Conservation (phyloP, 2,113 vertebrate genomes). For the Hyaena hyaena region DNA sequence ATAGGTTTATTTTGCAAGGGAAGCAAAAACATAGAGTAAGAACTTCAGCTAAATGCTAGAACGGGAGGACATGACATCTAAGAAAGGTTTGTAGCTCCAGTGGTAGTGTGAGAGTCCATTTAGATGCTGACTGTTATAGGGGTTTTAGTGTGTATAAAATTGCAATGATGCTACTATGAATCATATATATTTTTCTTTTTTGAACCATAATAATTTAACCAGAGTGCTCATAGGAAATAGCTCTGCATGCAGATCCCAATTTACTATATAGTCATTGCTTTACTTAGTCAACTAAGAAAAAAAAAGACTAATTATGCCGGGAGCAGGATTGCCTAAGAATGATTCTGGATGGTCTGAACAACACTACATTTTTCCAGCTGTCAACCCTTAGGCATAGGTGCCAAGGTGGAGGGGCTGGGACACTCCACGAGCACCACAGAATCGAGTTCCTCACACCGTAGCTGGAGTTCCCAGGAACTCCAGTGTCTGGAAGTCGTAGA, state of each 20-base stretch:
- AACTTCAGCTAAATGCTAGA: background rate
- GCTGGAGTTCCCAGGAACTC: background rate
- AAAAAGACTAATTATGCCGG: background rate
- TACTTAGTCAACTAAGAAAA: background rate
- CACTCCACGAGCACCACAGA: background rate
- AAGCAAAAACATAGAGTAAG: background rate
- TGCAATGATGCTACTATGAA: background rate
- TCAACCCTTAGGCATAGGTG: rapidly evolving
- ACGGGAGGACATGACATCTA: background rate
- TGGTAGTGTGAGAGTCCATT: background rate
- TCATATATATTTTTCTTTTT: background rate
- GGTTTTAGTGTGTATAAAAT: background rate
- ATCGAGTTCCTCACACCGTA: background rate
- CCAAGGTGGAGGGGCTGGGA: background rate
- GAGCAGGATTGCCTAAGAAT: background rate
- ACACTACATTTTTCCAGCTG: rapidly evolving
- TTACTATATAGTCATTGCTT: background rate
- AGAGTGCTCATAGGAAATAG: background rate
- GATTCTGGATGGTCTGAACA: too few species aligned
- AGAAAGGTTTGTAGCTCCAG: background rate
- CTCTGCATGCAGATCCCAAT: background rate
- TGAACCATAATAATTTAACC: background rate
- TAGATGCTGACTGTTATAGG: background rate
- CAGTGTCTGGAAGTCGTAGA: background rate
- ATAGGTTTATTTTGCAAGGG: rapidly evolving